A percentile compares a stretch with the other conserved stretches of the same genome.
These are phyloP conservation scores for Artibeus jamaicensis DNA, from an alignment of 2,797 vertebrate species.

Conservation along the genomic window DNA sequence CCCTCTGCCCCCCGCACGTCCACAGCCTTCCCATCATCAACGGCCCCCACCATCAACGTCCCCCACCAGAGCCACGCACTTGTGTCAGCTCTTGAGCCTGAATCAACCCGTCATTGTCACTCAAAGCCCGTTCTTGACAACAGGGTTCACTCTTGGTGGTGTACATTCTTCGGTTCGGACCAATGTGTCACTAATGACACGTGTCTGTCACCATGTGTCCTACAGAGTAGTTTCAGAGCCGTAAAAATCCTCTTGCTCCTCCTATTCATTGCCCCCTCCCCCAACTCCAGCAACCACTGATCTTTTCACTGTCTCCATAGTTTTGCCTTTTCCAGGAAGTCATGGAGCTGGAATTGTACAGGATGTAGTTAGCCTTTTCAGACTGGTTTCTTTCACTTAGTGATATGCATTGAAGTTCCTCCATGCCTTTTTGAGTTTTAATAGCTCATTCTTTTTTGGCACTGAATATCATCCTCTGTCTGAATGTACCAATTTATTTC, in stretches of 20 bases:
- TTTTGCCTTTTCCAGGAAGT: neutral
- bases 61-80: neutral
- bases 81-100: too few relatives aligned
- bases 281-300: neutral
- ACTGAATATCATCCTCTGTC: neutral
- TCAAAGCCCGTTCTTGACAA: neutral
- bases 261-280: neutral
- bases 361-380: neutral
- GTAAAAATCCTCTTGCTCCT: neutral
- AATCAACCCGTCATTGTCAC: fast-evolving
- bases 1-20: neutral
- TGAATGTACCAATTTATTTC: neutral
- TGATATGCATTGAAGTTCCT: neutral
- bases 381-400: neutral
- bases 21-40: neutral
- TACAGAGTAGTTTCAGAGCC: neutral
- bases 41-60: neutral
- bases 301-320: neutral
- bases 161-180: neutral
- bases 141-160: neutral
- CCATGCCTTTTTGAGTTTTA: neutral
- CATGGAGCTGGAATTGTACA: neutral
- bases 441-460: neutral
- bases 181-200: too few relatives aligned
- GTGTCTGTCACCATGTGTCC: neutral